Conservation (phyloP, 1,140 invertebrate genomes). For the Araneus ventricosus region DNA sequence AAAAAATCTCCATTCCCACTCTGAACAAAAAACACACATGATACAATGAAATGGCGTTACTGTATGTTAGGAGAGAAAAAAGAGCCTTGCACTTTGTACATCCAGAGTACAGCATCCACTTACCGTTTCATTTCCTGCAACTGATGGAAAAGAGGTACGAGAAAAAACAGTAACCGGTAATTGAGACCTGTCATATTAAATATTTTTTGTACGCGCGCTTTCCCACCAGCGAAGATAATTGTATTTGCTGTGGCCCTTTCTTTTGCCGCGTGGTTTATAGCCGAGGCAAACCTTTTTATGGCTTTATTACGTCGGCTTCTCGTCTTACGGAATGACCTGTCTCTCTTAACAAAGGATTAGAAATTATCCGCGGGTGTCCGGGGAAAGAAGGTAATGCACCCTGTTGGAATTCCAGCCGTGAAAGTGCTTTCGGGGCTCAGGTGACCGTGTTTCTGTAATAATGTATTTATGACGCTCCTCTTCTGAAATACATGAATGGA, state of each 20-base stretch:
- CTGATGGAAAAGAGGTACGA: slow-evolving; percentile 35
- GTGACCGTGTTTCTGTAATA: not conserved
- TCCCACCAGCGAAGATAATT: slow-evolving; percentile 41
- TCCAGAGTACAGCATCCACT: slow-evolving; percentile 20
- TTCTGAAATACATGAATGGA: not conserved
- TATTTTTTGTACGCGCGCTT: slow-evolving; percentile 51
- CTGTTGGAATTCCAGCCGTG: not conserved
- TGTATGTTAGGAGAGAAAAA: not conserved
- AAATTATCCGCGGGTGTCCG: slow-evolving; percentile 17
- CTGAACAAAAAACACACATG: not conserved
- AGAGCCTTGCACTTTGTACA: not conserved
- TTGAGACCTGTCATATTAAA: slow-evolving; percentile 72
- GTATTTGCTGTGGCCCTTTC: slow-evolving; percentile 34
- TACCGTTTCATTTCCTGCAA: slow-evolving; percentile 67
- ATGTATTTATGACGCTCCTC: not conserved
- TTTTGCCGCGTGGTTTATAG: slow-evolving; percentile 46
- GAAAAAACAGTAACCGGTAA: slow-evolving; percentile 63
- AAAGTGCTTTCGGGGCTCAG: not conserved
- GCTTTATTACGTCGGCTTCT: slow-evolving; percentile 54
- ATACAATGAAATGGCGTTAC: slow-evolving; percentile 43
- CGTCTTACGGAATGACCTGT: slow-evolving; percentile 25
- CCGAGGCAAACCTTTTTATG: slow-evolving; percentile 43
- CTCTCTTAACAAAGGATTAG: slow-evolving; percentile 66
- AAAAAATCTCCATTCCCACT: not conserved
- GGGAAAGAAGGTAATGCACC: not conserved